These are phyloP conservation scores for Percina caprodes DNA, from an alignment of 2,113 vertebrate species.

Conservation along the genomic window DNA sequence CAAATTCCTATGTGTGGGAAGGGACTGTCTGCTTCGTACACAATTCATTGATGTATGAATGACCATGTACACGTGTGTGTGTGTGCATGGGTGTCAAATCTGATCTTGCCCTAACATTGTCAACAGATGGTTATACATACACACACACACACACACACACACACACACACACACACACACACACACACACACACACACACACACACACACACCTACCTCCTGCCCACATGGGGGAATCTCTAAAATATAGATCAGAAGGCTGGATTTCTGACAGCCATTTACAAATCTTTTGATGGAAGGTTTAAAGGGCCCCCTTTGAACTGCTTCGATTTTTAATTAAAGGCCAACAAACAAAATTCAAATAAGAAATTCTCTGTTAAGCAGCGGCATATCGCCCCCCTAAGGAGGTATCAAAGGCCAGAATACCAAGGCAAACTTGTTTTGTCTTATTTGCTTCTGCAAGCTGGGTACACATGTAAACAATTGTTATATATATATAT, in stretches of 20 bases:
- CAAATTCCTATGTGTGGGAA: slow-evolving; percentile 21
- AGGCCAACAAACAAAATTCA: slow-evolving; percentile 63
- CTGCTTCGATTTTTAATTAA: slow-evolving; percentile 68
- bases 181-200: slow-evolving; percentile 1
- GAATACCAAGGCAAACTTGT: slow-evolving; percentile 37
- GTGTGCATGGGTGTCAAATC: slow-evolving; percentile 44
- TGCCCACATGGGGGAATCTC: slow-evolving; percentile 53
- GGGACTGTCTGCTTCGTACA: slow-evolving; percentile 17
- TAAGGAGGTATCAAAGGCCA: slow-evolving; percentile 30
- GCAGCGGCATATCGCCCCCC: slow-evolving; percentile 10
- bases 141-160: slow-evolving; percentile 1
- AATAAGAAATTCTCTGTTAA: slow-evolving; percentile 69
- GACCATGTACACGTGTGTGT: slow-evolving; percentile 9
- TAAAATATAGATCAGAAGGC: slow-evolving; percentile 77
- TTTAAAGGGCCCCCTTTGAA: slow-evolving; percentile 67
- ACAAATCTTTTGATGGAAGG: slow-evolving; percentile 74
- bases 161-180: slow-evolving; percentile 15
- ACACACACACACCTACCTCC: slow-evolving; percentile 41
- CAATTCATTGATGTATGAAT: slow-evolving; percentile 47
- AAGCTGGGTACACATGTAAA: slow-evolving; percentile 8
- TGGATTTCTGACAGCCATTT: slow-evolving; percentile 65
- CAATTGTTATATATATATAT: background rate
- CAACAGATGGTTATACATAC: slow-evolving; percentile 25
- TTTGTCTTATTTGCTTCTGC: slow-evolving; percentile 1
- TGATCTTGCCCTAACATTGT: slow-evolving; percentile 45